Percentiles rank a stretch among this genome's conserved stretches.
Conservation (phyloP, 2,888 invertebrate genomes). For the Rapana venosa region DNA sequence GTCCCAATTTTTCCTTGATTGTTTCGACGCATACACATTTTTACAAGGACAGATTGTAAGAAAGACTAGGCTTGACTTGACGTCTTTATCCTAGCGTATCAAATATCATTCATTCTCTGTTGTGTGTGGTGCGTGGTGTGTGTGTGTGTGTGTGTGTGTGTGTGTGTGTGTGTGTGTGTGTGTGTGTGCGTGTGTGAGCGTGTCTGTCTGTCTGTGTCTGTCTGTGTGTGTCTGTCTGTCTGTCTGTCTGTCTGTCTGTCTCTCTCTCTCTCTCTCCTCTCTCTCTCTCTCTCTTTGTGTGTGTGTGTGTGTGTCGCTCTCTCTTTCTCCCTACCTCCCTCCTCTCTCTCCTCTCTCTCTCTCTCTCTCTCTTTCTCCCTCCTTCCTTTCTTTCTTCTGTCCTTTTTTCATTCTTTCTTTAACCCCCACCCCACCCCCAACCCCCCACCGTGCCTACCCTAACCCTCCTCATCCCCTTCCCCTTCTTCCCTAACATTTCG, state of each 20-base stretch:
- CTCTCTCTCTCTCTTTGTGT: not conserved
- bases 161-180: not conserved
- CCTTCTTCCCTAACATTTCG: not conserved
- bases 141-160: not conserved
- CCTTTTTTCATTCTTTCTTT: not conserved
- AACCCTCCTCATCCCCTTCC: not conserved
- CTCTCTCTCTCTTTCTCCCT: not conserved
- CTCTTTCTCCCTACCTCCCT: not conserved
- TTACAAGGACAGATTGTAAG: too few species aligned
- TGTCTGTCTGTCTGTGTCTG: not conserved
- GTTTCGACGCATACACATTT: too few species aligned
- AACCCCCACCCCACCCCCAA: not conserved
- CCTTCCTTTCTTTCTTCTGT: not conserved
- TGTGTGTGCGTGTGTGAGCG: conserved; percentile 9
- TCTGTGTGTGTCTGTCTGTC: not conserved
- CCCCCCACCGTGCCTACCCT: not conserved
- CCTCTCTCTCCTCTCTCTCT: not conserved
- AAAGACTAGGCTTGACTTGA: too few species aligned
- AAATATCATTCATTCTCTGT: too few species aligned
- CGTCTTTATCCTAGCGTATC: too few species aligned
- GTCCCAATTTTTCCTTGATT: too few species aligned
- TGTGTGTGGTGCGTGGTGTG: conserved; percentile 1
- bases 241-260: not conserved
- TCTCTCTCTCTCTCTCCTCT: not conserved
- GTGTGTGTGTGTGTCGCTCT: not conserved